These are phyloP conservation scores for Euglossa dilemma DNA, from an alignment of 1,140 invertebrate species.

Conservation along the genomic window DNA sequence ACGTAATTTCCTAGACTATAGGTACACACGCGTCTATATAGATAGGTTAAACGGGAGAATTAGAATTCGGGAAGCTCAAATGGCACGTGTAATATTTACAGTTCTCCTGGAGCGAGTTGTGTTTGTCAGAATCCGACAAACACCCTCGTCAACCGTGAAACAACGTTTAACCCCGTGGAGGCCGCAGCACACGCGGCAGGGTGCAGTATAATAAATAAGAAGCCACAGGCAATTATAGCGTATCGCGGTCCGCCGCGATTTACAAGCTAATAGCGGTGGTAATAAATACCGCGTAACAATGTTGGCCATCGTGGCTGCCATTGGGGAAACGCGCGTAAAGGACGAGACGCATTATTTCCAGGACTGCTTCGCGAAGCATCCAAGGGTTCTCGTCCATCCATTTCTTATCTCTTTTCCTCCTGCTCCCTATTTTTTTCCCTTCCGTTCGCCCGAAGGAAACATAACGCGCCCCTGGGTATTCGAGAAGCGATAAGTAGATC, in stretches of 20 bases:
- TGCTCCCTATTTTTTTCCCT: no score
- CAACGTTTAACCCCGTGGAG: neutral
- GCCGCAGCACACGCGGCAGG: neutral
- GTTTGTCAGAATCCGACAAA: neutral
- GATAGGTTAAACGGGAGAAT: no score
- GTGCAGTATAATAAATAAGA: neutral
- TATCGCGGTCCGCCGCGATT: neutral
- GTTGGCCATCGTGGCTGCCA: neutral
- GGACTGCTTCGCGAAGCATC: neutral
- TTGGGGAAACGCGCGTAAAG: neutral
- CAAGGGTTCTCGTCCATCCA: no score
- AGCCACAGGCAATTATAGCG: constrained; percentile 1
- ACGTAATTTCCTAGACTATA: no score
- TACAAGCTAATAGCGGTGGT: constrained; percentile 11
- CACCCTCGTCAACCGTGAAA: neutral
- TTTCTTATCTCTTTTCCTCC: neutral
- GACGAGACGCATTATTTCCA: neutral
- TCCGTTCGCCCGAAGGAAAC: no score
- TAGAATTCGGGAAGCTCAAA: no score
- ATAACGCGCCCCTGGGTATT: neutral
- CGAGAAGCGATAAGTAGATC: neutral
- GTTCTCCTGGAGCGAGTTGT: neutral
- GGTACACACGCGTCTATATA: no score
- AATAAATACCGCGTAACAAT: constrained; percentile 38
- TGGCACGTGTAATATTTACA: no score